Conservation (phyloP, 2,113 vertebrate species). For the Morone chrysops region DNA sequence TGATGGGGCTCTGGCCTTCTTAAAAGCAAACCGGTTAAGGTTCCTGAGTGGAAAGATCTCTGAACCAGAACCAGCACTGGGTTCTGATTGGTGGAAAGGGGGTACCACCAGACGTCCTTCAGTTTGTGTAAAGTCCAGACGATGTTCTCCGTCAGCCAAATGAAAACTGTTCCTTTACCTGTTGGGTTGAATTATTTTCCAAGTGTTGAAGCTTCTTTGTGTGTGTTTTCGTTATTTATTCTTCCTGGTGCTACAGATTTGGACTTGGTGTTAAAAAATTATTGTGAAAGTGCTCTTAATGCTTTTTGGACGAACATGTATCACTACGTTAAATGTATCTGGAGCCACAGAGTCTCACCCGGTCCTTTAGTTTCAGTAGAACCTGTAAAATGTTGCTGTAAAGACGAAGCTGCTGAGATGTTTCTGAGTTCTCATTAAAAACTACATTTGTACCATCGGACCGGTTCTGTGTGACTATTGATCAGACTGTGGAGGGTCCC, state of each 20-base stretch:
- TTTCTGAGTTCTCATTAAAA: conserved; percentile 47
- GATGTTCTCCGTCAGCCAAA: not conserved
- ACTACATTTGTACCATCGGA: conserved; percentile 42
- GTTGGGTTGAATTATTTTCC: too few relatives aligned
- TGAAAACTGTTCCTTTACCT: too few relatives aligned
- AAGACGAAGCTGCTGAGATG: conserved; percentile 25
- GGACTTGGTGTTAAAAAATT: conserved; percentile 27
- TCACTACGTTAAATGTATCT: conserved; percentile 39
- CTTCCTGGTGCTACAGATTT: conserved; percentile 53
- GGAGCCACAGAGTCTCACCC: conserved; percentile 16
- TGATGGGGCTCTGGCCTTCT: too few relatives aligned
- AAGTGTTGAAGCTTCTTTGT: conserved; percentile 2
- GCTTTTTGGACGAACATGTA: conserved; percentile 39
- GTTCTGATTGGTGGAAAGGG: too few relatives aligned
- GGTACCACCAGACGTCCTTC: too few relatives aligned
- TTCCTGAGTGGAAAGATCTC: too few relatives aligned
- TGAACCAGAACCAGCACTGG: too few relatives aligned
- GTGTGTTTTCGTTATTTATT: conserved; percentile 46
- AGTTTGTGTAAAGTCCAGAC: too few relatives aligned
- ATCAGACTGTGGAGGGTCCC: too few relatives aligned
- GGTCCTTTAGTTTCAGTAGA: conserved; percentile 32
- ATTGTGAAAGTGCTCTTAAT: conserved; percentile 71
- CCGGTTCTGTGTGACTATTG: not conserved
- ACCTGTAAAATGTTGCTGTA: conserved; percentile 35
- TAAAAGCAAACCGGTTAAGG: too few relatives aligned